phyloP scores from a whole-genome alignment of 2,797 vertebrate species.

The Pangasius larnaudii region DNA sequence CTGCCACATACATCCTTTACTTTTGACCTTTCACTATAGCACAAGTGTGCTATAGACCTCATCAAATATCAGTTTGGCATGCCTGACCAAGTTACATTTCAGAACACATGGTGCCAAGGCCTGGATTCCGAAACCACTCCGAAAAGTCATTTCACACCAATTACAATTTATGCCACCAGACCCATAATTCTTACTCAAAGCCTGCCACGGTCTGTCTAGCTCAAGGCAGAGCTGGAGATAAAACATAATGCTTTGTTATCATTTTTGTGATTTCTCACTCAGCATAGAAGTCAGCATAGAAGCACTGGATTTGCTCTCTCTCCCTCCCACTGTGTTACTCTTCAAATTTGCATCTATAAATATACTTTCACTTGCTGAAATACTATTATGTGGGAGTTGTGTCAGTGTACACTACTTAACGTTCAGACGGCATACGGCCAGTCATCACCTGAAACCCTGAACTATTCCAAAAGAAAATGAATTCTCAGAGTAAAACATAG shows the following conservation, averaged over 20 bases:
- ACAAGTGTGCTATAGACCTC: constrained; percentile 38
- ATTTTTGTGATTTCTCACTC: constrained; percentile 12
- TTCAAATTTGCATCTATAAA: constrained; percentile 37
- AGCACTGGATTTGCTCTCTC: constrained; percentile 8
- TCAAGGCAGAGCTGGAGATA: constrained; percentile 26
- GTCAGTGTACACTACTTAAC: not conserved
- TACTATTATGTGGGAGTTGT: not conserved
- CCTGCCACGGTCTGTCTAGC: constrained; percentile 14
- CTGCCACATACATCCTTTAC: constrained; percentile 29
- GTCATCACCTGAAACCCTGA: constrained; percentile 3
- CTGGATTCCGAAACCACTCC: constrained; percentile 48
- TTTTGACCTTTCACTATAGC: constrained; percentile 38
- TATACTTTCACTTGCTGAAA: not conserved
- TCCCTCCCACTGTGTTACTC: constrained; percentile 1
- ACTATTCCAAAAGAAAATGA: constrained; percentile 16
- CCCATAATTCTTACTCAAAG: constrained; percentile 37
- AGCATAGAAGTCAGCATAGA: constrained; percentile 3
- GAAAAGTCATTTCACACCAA: constrained; percentile 80
- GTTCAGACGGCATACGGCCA: not conserved
- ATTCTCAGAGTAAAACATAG: not conserved
- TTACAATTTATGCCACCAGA: constrained; percentile 74
- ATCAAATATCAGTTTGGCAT: constrained; percentile 63
- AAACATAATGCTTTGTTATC: constrained; percentile 31
- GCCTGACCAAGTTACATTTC: constrained; percentile 66
- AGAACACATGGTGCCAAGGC: constrained; percentile 63